These are phyloP conservation scores for Phocoena phocoena DNA, from an alignment of 2,113 vertebrate species.

Conservation along the genomic window DNA sequence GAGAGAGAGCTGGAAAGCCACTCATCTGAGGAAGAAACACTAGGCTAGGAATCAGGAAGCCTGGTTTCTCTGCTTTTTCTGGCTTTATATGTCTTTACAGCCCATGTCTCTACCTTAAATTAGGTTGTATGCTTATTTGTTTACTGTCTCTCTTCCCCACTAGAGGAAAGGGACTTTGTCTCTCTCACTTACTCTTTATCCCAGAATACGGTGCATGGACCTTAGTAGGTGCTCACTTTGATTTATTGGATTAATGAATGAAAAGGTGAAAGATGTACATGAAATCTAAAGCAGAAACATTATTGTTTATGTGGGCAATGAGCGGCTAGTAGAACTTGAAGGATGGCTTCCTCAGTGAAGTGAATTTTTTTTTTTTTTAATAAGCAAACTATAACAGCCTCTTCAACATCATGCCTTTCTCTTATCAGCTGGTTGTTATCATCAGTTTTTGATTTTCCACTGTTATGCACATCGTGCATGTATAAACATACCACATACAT, in stretches of 20 bases:
- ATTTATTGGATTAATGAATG: neutral
- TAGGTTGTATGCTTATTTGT: neutral
- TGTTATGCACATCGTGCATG: neutral
- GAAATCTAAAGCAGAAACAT: neutral
- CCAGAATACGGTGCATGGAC: neutral
- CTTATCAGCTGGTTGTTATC: neutral
- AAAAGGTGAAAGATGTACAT: neutral
- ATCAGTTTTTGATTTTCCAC: slow-evolving; percentile 4
- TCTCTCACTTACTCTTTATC: neutral
- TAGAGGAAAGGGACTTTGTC: neutral
- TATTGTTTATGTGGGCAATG: neutral
- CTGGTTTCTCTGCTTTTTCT: neutral
- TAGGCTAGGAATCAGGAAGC: neutral
- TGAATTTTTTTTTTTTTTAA: neutral
- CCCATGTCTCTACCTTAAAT: neutral
- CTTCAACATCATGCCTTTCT: neutral
- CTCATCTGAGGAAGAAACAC: neutral
- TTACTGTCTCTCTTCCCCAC: neutral
- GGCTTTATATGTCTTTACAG: neutral
- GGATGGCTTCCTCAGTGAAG: neutral
- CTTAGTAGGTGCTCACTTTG: neutral
- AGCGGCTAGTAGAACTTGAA: neutral
- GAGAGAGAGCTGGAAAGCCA: neutral
- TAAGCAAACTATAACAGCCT: neutral
- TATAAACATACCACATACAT: too few species aligned